These are phyloP conservation scores for Triplophysa dalaica DNA, from an alignment of 2,113 vertebrate genomes.

Conservation along the genomic window DNA sequence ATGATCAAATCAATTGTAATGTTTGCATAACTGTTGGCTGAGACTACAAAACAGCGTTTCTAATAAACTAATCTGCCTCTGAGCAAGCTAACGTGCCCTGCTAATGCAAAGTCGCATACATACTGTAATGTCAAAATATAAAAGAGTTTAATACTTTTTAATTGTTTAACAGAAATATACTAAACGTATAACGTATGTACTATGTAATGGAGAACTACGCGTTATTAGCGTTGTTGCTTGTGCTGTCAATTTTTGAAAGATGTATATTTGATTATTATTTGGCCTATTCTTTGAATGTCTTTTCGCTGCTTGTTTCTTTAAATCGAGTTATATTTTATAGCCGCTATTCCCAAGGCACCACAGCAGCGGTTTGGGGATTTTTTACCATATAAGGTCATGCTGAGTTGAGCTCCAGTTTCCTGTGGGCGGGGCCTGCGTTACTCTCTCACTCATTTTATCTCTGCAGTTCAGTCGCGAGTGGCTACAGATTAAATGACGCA, in stretches of 20 bases:
- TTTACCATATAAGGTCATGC: constrained; percentile 63
- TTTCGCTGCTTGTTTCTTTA: constrained; percentile 49
- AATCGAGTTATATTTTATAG: constrained; percentile 44
- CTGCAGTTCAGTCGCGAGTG: constrained; percentile 15
- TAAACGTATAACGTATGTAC: no score
- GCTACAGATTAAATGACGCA: background rate
- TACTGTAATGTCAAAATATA: background rate
- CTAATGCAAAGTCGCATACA: background rate
- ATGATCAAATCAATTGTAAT: background rate
- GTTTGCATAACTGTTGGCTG: background rate
- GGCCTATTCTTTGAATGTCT: background rate
- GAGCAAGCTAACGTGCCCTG: background rate
- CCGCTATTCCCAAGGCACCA: constrained; percentile 38
- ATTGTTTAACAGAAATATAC: no score
- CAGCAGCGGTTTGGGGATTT: constrained; percentile 48
- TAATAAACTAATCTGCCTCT: background rate
- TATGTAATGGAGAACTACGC: no score
- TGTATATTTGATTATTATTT: no score
- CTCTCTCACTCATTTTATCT: constrained; percentile 39
- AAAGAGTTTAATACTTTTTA: no score
- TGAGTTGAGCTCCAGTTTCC: constrained; percentile 52
- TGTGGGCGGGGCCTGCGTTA: constrained; percentile 54
- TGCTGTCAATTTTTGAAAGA: background rate
- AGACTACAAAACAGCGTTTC: background rate
- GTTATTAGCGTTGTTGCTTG: background rate